Percentiles rank a stretch among this genome's conserved stretches.
phyloP scores from a whole-genome alignment of 2,797 vertebrate species.

The Xenopus petersii region DNA sequence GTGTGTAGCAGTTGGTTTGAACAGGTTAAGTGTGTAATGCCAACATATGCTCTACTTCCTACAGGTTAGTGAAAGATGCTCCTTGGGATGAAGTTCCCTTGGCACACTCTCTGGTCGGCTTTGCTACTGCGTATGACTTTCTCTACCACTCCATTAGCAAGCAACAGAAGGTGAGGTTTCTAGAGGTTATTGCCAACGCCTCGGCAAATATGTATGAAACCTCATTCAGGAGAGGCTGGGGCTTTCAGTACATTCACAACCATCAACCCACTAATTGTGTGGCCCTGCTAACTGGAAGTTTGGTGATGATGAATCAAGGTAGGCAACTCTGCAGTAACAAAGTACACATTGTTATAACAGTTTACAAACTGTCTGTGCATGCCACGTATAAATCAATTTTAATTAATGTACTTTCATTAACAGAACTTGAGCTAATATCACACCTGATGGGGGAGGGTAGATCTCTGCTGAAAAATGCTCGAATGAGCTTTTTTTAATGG shows the following conservation, averaged over 20 bases:
- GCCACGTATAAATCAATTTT: too few relatives aligned
- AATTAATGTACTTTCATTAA: too few relatives aligned
- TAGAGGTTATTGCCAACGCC: slow-evolving; percentile 91
- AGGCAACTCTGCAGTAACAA: neutral
- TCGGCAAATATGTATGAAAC: slow-evolving; percentile 92
- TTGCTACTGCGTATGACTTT: slow-evolving; percentile 96
- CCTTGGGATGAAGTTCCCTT: slow-evolving; percentile 97
- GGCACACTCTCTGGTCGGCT: slow-evolving; percentile 93
- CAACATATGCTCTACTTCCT: slow-evolving; percentile 4
- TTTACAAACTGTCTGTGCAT: too few relatives aligned
- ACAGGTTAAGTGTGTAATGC: too few relatives aligned
- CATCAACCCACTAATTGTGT: slow-evolving; percentile 98
- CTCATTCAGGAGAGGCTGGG: slow-evolving; percentile 91
- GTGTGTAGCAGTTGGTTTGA: neutral
- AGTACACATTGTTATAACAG: too few relatives aligned
- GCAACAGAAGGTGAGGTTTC: slow-evolving; percentile 86
- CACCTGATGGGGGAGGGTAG: too few relatives aligned
- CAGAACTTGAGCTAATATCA: too few relatives aligned
- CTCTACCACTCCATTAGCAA: slow-evolving; percentile 87
- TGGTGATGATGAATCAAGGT: slow-evolving; percentile 97
- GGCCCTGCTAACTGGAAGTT: slow-evolving; percentile 89
- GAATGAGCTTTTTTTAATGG: too few relatives aligned
- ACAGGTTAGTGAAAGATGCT: slow-evolving; percentile 93
- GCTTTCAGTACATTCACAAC: slow-evolving; percentile 97
- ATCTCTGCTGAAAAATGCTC: too few relatives aligned